Conservation (phyloP, 2,888 invertebrate species). For the Heliconius sara region DNA sequence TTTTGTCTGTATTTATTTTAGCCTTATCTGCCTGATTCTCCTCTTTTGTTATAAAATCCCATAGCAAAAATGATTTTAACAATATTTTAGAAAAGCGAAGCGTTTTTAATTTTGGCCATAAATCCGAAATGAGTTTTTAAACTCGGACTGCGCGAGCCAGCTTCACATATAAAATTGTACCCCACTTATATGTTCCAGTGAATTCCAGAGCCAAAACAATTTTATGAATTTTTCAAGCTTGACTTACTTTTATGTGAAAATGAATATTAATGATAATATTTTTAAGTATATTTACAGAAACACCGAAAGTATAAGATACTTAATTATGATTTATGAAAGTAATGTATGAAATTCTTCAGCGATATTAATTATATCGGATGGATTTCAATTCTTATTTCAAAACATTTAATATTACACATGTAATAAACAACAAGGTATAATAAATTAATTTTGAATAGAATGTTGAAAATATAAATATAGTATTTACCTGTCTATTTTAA, state of each 20-base stretch:
- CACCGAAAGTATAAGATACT: not conserved
- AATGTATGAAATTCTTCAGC: not conserved
- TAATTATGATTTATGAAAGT: not conserved
- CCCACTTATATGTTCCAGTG: conserved; percentile 31
- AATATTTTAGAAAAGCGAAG: conserved; percentile 42
- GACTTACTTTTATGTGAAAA: conserved; percentile 22
- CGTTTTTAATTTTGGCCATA: conserved; percentile 48
- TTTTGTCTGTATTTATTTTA: not conserved
- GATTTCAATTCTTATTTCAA: not conserved
- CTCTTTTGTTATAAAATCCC: not conserved
- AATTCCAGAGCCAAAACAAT: conserved; percentile 32
- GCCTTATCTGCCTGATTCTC: not conserved
- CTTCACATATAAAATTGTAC: conserved; percentile 38
- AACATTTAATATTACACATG: not conserved
- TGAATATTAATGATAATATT: conserved; percentile 15
- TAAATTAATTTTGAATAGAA: too few species aligned
- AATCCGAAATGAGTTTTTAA: conserved; percentile 47
- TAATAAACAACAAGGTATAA: not conserved
- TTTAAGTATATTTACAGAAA: not conserved
- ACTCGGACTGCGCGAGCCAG: conserved; percentile 42
- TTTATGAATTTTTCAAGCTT: conserved; percentile 29
- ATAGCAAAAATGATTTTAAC: conserved; percentile 35
- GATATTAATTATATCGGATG: not conserved
- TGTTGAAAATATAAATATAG: too few species aligned
- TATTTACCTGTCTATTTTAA: too few species aligned